Conservation (phyloP, 2,888 invertebrate species). For the Hofmannophila pseudospretella region DNA sequence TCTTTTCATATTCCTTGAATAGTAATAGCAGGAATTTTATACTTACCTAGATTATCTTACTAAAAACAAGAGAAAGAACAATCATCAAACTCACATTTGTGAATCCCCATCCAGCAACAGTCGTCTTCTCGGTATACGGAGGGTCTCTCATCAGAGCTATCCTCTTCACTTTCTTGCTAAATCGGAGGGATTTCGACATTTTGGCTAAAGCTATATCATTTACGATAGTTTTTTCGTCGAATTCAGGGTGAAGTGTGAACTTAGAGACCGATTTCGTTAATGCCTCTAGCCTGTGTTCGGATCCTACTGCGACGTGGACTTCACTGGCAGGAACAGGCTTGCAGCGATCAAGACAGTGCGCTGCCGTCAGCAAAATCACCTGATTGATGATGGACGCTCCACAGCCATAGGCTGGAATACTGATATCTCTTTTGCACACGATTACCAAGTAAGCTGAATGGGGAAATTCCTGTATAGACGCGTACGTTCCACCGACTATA, state of each 20-base stretch:
- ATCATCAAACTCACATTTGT: conserved; percentile 26
- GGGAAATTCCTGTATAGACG: conserved; percentile 16
- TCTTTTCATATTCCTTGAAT: too few relatives aligned
- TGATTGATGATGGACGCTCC: conserved; percentile 27
- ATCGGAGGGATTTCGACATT: conserved; percentile 9
- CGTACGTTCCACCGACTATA: conserved; percentile 16
- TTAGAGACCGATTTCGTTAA: not conserved
- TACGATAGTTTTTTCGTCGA: conserved; percentile 6
- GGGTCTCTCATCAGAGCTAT: conserved; percentile 18
- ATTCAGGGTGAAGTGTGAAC: conserved; percentile 23
- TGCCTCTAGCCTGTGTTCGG: conserved; percentile 5
- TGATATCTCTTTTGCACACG: conserved; percentile 12
- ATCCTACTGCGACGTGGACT: conserved; percentile 12
- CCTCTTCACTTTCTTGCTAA: conserved; percentile 17
- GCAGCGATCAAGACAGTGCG: conserved; percentile 18
- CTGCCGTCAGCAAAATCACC: conserved; percentile 21
- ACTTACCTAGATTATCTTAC: too few relatives aligned
- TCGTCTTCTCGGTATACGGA: conserved; percentile 11
- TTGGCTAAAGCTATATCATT: conserved; percentile 27
- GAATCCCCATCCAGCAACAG: conserved; percentile 28
- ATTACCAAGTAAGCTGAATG: conserved; percentile 21
- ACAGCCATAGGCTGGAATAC: conserved; percentile 14
- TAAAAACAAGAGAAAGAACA: too few relatives aligned
- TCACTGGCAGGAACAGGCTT: conserved; percentile 4
- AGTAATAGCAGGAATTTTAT: too few relatives aligned